Base-by-base conservation (phyloP, 1,140 invertebrate genomes). In the Oryctes rhinoceros region DNA sequence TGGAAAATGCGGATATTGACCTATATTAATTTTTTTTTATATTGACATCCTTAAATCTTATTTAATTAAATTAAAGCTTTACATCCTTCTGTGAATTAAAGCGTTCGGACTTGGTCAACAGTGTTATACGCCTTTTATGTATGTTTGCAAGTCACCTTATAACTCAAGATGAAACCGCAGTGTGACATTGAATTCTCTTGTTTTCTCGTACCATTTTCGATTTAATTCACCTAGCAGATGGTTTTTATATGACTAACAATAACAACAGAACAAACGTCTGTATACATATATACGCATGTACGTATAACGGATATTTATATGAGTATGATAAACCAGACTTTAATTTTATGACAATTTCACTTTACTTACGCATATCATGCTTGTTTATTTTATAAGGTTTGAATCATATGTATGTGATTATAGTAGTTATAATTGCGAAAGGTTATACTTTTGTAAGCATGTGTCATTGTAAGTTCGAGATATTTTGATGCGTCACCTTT, bases 181-280 rank as follows among this genome's bases (percentile, higher is more conserved):
- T 18, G 53, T 59, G 53, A 59, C 15, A 59, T 53, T 53, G 49
- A n/a, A 53, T 18, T 6, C 49, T 59, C 15, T n/a, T 18, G 3
- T 18, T 18, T 59, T 59, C n/a, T 59, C 13, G 15, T 59, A 5
- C n/a, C 53, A 59, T 4, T n/a, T 59, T 18, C 13, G 15, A 59
- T 59, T 59, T 59, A 59, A 59, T 59, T 59, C 53, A 0, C 15
- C n/a, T 59, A 59, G n/a, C 53, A 59, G 13, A 59, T 59, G 53
- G 1, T 59, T 59, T 30, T 59, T 59, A n/a, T 59, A 59, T 18
- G 53, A n/a, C 53, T 59, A 59, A 59, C 53, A 59, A 59, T 59
- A 15, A 59, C 53, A 15, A 59, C 15, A 59, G 53, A 59, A 59
- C 18, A 18, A 59, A 59, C 13, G 6, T 59, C 0, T 44, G 9